Conservation (phyloP, 1,140 invertebrate species). For the Eueides isabella region DNA sequence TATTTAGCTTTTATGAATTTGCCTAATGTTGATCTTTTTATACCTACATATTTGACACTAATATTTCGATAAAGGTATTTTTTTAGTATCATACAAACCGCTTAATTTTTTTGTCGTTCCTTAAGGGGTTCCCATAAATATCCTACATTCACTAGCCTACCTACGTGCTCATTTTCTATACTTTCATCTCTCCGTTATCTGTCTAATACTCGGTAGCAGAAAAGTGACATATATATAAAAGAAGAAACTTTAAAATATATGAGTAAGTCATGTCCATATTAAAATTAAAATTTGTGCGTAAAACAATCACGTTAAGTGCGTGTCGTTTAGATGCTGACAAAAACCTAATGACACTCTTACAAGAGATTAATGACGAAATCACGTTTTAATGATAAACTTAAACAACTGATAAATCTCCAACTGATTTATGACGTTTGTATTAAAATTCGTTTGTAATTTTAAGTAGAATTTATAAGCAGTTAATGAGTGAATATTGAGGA, state of each 20-base stretch:
- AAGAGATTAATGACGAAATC: background rate
- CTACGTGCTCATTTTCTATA: no score
- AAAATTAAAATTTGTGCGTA: background rate
- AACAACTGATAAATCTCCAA: background rate
- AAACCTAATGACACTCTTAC: background rate
- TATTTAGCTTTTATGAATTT: no score
- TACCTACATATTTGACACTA: no score
- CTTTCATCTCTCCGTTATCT: no score
- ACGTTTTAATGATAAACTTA: conserved; percentile 1
- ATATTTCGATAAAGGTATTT: no score
- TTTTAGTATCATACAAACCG: no score
- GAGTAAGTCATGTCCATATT: background rate
- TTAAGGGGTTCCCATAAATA: no score
- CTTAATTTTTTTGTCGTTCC: no score
- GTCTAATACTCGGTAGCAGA: no score
- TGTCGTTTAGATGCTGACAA: conserved; percentile 2
- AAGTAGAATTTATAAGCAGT: conserved; percentile 4
- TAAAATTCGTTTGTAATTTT: background rate
- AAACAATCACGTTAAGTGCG: background rate
- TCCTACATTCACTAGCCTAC: no score
- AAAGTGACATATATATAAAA: no score
- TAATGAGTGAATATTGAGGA: background rate
- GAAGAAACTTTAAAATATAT: background rate
- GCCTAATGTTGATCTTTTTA: no score
- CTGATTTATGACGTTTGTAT: background rate